phyloP scores from a whole-genome alignment of 2,888 invertebrate genomes.

The Cartodere bifasciata region DNA sequence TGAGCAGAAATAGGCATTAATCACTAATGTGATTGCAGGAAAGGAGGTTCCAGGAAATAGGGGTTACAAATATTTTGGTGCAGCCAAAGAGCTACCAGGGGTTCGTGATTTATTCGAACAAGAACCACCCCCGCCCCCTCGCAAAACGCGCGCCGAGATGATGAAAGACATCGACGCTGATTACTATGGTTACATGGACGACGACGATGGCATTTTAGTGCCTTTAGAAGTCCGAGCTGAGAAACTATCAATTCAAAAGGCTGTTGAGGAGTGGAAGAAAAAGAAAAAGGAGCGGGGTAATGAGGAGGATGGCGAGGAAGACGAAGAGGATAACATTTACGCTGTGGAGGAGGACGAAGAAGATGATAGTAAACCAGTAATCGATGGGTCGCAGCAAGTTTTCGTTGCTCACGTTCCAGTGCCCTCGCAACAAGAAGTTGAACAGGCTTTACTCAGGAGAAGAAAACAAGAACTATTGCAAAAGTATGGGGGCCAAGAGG shows the following conservation, averaged over 20 bases:
- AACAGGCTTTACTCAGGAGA: slow-evolving; percentile 76
- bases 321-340: slow-evolving; percentile 63
- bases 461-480: slow-evolving; percentile 84
- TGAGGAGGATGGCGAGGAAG: slow-evolving; percentile 42
- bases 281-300: slow-evolving; percentile 45
- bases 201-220: slow-evolving; percentile 90
- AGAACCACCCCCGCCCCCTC: slow-evolving; percentile 78
- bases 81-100: slow-evolving; percentile 94
- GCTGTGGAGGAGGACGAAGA: slow-evolving; percentile 39
- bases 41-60: slow-evolving; percentile 95
- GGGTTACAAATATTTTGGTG: slow-evolving; percentile 98
- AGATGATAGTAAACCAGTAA: slow-evolving; percentile 25
- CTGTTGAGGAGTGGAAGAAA: slow-evolving; percentile 62
- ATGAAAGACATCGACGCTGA: slow-evolving; percentile 98
- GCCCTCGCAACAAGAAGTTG: slow-evolving; percentile 88
- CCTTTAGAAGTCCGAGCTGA: slow-evolving; percentile 78
- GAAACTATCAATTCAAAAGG: slow-evolving; percentile 46
- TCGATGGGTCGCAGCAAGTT: slow-evolving; percentile 37
- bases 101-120: slow-evolving; percentile 96
- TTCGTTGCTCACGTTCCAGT: slow-evolving; percentile 83
- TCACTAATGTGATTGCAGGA: too few relatives aligned
- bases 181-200: slow-evolving; percentile 97
- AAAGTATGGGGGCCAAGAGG: slow-evolving; percentile 22
- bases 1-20: too few relatives aligned
- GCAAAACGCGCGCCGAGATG: slow-evolving; percentile 88